Base-by-base conservation (phyloP, 2,888 invertebrate species). In the Lasiommata megera region DNA sequence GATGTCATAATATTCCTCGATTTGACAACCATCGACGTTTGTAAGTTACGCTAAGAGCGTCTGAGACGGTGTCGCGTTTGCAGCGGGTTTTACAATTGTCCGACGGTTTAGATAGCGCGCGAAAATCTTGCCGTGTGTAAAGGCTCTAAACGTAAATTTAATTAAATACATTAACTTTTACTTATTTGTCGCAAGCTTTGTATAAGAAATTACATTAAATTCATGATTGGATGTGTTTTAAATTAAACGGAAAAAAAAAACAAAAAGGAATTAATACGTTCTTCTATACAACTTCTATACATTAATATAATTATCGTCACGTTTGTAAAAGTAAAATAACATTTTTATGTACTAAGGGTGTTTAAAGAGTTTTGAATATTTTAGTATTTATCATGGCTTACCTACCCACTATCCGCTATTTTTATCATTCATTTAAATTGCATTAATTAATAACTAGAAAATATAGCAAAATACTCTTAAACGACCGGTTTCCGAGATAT, bases 81-180 rank as follows among this genome's bases (percentile, higher is more conserved):
- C 2, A 23, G 23, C 23, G 23, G 3, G 23, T 23, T 23, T 23
- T 23, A 23, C 3, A 3, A 3, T 5, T 3, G 5, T 2, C 23
- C 23, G 23, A 23, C 5, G 23, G 23, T 23, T 23, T 3, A 11
- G 11, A 9, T 11, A 1, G 34, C 11, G 11, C 34, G 34, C 11
- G 11, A 11, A 34, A 11, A 11, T 34, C 23, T 23, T 5, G 23
- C 23, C 34, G 34, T 34, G 34, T 3, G 34, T 11, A 34, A 34
- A 34, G 11, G 34, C 34, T 11, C 34, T 46, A 53, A n/a, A 41
- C 43, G 23, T 46, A 62, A 46, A 18, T 61, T 36, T 29, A 46
- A 55, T 29, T 53, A 48, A 23, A 51, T 54, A 60, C 56, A 58
- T 31, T 44, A n/a, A 23, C 8, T 14, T n/a, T 28, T 31, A 46